Base-by-base conservation (phyloP, 2,888 invertebrate species). In the Hypselothyrea guttata region DNA sequence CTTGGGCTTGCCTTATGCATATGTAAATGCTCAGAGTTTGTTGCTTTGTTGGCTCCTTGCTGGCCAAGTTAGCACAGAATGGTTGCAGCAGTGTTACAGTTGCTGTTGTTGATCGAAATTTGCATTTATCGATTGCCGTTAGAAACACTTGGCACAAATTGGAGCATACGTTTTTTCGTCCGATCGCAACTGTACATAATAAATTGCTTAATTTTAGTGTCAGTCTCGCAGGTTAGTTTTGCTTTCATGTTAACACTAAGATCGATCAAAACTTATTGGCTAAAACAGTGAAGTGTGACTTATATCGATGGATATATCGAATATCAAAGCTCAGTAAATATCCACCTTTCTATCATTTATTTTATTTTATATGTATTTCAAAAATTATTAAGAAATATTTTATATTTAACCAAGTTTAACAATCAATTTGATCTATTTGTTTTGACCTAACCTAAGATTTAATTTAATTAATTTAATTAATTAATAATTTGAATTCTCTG, bases 121-220 rank as follows among this genome's bases (percentile, higher is more conserved):
- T 64, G 69, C 70, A 69, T 69, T 63, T 52, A 55, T 55, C 48
- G 68, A 63, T 56, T 59, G 67, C 71, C 67, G 71, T 71, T 71
- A 71, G 63, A 56, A 49, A 46, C 53, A 62, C 41, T 70, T 53
- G 47, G 27, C 53, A 58, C 54, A 67, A 71, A 62, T 52, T 71
- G 62, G 60, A 60, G 46, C 63, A 60, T 22, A 45, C 30, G 18
- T 49, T 63, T 35, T 40, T 49, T 18, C 40, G 54, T 45, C 7
- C 38, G 11, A 38, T 38, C 38, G 18, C n/a, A 18, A n/a, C 16
- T 38, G 38, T 38, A 16, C n/a, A 38, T 38, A 53, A 67, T 66
- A 56, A 67, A 56, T 61, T 67, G 37, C 37, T 38, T 16, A 13
- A 47, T 58, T 64, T 58, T 38, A 51, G 49, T 31, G 38, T 9